phyloP scores from a whole-genome alignment of 2,113 vertebrate genomes.

The Leptobrachium leishanense region DNA sequence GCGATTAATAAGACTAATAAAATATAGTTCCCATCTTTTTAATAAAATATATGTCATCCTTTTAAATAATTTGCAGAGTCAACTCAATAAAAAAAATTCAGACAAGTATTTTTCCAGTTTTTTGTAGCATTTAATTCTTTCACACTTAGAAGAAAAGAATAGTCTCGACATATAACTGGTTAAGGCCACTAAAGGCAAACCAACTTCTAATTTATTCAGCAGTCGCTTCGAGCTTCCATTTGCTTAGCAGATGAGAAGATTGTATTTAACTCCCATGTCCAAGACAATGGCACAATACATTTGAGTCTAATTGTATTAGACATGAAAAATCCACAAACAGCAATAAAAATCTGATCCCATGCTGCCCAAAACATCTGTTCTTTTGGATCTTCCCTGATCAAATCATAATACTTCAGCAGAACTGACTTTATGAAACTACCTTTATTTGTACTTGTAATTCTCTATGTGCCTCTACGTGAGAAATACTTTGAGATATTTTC shows the following conservation, averaged over 20 bases:
- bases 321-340: slow-evolving; percentile 8
- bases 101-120: neutral
- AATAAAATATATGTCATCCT: too few species aligned
- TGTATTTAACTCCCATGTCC: slow-evolving; percentile 4
- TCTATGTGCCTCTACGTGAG: neutral
- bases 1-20: too few species aligned
- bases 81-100: too few species aligned
- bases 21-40: too few species aligned
- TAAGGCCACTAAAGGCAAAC: slow-evolving; percentile 3
- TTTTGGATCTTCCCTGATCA: slow-evolving; percentile 7
- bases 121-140: neutral
- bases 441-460: neutral
- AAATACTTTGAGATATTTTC: neutral
- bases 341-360: slow-evolving; percentile 11
- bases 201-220: neutral
- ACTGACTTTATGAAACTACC: neutral
- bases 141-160: neutral
- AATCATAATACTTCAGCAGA: slow-evolving; percentile 1
- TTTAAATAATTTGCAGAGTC: too few species aligned
- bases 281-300: slow-evolving; percentile 8
- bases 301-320: slow-evolving; percentile 8
- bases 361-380: slow-evolving; percentile 9
- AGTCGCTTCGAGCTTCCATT: neutral
- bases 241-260: slow-evolving; percentile 5
- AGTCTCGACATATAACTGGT: neutral